Percentiles rank a stretch among this genome's conserved stretches.
Evolutionary conservation across 2,113 vertebrate genomes (phyloP).

Genomic region (Psilopogon haemacephalus): DNA sequence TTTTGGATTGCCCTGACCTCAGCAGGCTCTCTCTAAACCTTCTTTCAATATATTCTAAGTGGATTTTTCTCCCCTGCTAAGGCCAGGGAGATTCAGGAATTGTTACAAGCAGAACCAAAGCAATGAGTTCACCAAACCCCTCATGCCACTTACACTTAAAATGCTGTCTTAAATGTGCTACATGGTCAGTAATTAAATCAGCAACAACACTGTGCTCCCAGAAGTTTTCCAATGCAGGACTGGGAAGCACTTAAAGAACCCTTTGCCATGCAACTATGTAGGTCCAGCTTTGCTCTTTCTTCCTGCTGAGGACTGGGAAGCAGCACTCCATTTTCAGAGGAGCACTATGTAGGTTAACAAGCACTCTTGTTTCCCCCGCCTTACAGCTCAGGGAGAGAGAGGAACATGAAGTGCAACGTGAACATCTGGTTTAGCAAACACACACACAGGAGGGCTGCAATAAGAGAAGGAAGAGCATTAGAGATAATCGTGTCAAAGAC

Average conservation of each 20-base stretch:
- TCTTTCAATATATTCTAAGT: background rate
- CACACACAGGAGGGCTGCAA: background rate
- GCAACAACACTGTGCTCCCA: background rate
- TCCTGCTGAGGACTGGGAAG: background rate
- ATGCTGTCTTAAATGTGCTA: background rate
- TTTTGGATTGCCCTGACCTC: background rate
- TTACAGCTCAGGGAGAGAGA: background rate
- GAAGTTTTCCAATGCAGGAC: background rate
- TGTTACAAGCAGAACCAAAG: background rate
- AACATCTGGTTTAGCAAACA: background rate
- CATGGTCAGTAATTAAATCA: background rate
- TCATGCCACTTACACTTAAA: background rate
- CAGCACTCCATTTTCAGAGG: background rate
- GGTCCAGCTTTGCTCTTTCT: background rate
- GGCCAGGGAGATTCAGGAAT: background rate
- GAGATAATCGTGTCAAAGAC: background rate
- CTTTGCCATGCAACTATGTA: background rate
- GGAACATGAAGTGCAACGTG: background rate
- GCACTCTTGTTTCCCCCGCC: background rate
- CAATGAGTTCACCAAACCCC: conserved; percentile 25
- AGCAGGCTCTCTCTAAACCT: background rate
- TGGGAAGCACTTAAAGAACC: background rate
- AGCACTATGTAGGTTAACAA: background rate
- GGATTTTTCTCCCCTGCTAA: background rate
- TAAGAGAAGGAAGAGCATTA: background rate